Conservation (phyloP, 2,888 invertebrate genomes). For the Cataglyphis livida region DNA sequence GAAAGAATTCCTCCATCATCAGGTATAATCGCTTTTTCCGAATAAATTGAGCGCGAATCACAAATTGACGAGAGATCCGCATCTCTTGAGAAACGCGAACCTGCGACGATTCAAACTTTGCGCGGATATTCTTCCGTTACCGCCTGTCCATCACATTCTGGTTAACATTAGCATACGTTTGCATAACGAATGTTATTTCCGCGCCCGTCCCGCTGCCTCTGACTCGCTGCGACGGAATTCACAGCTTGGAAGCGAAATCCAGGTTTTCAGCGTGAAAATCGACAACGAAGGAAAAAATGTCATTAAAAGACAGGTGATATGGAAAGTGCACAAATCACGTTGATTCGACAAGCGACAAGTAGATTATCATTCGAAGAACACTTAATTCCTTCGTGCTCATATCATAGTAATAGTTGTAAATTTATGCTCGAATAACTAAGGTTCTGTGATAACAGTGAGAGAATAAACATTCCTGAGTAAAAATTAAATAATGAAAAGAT, state of each 20-base stretch:
- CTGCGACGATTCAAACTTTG: conserved; percentile 30
- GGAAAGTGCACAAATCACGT: neutral
- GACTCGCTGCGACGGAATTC: conserved; percentile 19
- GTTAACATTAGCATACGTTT: conserved; percentile 64
- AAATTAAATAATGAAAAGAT: neutral
- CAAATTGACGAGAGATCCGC: neutral
- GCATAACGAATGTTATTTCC: conserved; percentile 62
- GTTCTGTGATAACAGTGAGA: too few species aligned
- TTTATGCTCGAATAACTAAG: neutral
- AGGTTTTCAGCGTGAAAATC: conserved; percentile 38
- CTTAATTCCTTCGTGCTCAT: neutral
- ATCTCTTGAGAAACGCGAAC: neutral
- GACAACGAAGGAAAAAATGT: neutral
- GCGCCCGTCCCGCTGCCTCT: conserved; percentile 2
- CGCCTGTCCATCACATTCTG: conserved; percentile 51
- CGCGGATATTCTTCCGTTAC: conserved; percentile 38
- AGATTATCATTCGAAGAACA: neutral
- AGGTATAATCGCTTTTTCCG: neutral
- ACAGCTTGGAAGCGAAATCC: conserved; percentile 15
- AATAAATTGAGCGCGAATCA: conserved; percentile 31
- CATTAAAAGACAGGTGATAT: conserved; percentile 37
- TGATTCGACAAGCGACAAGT: conserved; percentile 4
- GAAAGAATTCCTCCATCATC: neutral
- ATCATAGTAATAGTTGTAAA: neutral
- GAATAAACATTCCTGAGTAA: neutral